Evolutionary conservation across 2,888 invertebrate species (phyloP), one percentile per base, ranked within the genome.

Genomic region (Meta bourneti): DNA sequence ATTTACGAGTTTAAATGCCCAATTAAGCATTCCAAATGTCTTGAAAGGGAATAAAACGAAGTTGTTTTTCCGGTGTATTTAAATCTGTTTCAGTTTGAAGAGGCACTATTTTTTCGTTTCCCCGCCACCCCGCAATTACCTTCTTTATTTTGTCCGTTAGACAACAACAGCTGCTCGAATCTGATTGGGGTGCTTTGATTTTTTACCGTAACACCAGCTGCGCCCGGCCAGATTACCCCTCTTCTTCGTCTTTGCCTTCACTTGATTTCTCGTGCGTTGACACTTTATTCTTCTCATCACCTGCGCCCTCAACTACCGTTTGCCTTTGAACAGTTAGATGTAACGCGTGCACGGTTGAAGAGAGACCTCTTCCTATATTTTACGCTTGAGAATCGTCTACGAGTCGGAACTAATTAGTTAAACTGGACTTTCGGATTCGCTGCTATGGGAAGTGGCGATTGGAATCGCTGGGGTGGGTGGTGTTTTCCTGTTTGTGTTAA

Each of bases 181-280:
- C 61, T 72, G 90, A 84, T 79, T 79, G 79, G 69, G 61, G 69
- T 79, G 72, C 79, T 89, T 83, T 84, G 82, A 82, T 89, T 89
- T 82, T 82, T 81, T 72, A 82, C 70, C 48, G 77, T 75, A 75
- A 72, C 54, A 48, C 70, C 86, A 85, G 51, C 86, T 86, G 85
- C 90, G 34, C 9, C 54, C 19, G 6, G n/a, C 20, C 51, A 16
- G 49, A 34, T 75, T 52, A 19, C 13, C 20, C 34, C 83, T 20
- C 54, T 69, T 34, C 77, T 49, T n/a, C 16, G 71, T 86, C 77
- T 82, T 86, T 82, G 90, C 75, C 70, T 86, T 91, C 86, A 87
- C 91, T 91, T 91, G 91, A 91, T 71, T 91, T 91, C 83, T 91
- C 87, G 78, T 83, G 91, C 91, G 91, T 87, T 91, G 91, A 91